These are phyloP conservation scores for Drosophila sucinea DNA, from an alignment of 1,140 invertebrate species.

Conservation along the genomic window DNA sequence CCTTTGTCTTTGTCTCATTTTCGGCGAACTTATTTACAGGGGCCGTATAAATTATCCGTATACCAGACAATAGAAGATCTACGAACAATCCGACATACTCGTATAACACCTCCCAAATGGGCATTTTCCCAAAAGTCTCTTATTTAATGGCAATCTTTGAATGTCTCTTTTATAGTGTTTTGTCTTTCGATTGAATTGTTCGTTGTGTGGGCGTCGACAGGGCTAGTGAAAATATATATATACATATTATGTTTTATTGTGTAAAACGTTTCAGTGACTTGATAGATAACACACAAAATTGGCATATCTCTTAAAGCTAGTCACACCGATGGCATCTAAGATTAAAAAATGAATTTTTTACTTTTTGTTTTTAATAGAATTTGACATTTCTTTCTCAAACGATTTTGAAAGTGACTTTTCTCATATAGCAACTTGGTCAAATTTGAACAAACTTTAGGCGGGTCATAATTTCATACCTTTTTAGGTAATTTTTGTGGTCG, in stretches of 20 bases:
- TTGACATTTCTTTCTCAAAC: not conserved
- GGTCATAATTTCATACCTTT: no score
- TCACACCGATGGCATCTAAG: no score
- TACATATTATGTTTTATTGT: not conserved
- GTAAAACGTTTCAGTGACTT: not conserved
- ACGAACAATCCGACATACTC: not conserved
- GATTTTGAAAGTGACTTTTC: not conserved
- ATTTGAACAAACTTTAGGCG: no score
- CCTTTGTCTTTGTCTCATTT: conserved; percentile 67
- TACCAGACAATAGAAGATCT: conserved; percentile 56
- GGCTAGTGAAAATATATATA: not conserved
- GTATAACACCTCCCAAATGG: conserved; percentile 73
- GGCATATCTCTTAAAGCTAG: not conserved
- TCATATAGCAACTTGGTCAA: no score
- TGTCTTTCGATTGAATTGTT: conserved; percentile 11
- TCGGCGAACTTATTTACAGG: conserved; percentile 47
- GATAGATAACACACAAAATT: not conserved
- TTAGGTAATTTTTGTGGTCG: no score
- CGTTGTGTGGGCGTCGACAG: conserved; percentile 37
- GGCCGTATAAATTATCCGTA: conserved; percentile 67
- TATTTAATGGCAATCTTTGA: conserved; percentile 9
- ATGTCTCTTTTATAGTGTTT: conserved; percentile 5
- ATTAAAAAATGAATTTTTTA: no score
- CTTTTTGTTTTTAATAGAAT: no score
- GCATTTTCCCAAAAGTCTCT: conserved; percentile 15